Evolutionary conservation across 1,140 invertebrate genomes (phyloP).

Genomic region (Phenacoccus solenopsis): DNA sequence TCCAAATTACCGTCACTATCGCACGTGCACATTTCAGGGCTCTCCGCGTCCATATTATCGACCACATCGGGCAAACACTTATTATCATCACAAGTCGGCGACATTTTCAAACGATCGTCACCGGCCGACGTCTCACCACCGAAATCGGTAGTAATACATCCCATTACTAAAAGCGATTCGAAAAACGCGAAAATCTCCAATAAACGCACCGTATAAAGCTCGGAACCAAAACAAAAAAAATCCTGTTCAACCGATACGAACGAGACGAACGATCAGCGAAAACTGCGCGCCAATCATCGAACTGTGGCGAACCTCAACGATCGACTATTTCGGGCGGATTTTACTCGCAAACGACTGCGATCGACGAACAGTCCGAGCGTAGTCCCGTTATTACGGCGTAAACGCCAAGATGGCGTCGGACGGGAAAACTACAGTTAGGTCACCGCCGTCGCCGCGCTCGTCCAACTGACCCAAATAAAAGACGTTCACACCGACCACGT

Average conservation of each 20-base stretch:
- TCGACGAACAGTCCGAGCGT: neutral
- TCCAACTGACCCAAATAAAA: slow-evolving; percentile 13
- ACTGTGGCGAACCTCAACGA: neutral
- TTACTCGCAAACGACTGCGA: neutral
- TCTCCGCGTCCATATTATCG: neutral
- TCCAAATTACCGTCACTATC: slow-evolving; percentile 7
- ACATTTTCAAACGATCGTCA: neutral
- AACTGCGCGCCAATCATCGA: neutral
- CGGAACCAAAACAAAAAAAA: no score
- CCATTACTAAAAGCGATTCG: neutral
- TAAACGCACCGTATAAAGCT: no score
- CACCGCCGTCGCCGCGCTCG: neutral
- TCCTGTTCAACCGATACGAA: no score
- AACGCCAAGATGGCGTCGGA: neutral
- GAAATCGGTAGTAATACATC: neutral
- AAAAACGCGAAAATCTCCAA: neutral
- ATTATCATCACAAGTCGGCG: neutral
- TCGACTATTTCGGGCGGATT: neutral
- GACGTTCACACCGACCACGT: slow-evolving; percentile 10
- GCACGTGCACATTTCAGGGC: neutral
- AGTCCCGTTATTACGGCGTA: neutral
- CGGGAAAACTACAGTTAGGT: neutral
- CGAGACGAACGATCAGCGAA: neutral
- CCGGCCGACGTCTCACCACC: neutral
- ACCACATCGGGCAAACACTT: neutral